Evolutionary conservation across 2,797 vertebrate species (phyloP).

Genomic region (Avahi laniger): DNA sequence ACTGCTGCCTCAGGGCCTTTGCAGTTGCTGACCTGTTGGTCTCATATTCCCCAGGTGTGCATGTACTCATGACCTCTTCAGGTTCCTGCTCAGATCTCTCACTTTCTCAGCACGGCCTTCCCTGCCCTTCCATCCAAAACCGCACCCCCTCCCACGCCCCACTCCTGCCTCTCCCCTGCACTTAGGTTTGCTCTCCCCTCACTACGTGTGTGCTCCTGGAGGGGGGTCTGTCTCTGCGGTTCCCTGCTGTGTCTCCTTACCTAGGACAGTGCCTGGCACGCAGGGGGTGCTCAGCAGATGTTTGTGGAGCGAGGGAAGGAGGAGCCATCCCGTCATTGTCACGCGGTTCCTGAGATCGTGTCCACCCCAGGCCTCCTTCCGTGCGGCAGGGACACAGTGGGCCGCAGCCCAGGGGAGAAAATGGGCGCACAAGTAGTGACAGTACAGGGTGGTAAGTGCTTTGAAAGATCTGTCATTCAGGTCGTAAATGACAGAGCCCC

Average conservation of each 20-base stretch:
- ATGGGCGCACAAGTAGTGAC: not conserved
- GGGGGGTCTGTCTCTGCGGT: not conserved
- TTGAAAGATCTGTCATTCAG: not conserved
- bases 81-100: not conserved
- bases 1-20: conserved; percentile 1
- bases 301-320: not conserved
- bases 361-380: no score
- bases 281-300: not conserved
- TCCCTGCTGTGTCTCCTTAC: not conserved
- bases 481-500: not conserved
- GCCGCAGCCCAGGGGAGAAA: not conserved
- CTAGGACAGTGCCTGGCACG: not conserved
- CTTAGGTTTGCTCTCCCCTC: not conserved
- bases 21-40: not conserved
- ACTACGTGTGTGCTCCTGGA: not conserved
- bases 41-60: not conserved
- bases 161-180: not conserved
- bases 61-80: not conserved
- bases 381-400: not conserved
- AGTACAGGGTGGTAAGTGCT: not conserved
- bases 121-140: not conserved
- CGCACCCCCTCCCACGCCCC: not conserved
- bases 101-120: not conserved
- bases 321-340: not conserved
- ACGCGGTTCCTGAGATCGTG: not conserved